phyloP scores from a whole-genome alignment of 2,888 invertebrate species.

The Crepidodera aurea region DNA sequence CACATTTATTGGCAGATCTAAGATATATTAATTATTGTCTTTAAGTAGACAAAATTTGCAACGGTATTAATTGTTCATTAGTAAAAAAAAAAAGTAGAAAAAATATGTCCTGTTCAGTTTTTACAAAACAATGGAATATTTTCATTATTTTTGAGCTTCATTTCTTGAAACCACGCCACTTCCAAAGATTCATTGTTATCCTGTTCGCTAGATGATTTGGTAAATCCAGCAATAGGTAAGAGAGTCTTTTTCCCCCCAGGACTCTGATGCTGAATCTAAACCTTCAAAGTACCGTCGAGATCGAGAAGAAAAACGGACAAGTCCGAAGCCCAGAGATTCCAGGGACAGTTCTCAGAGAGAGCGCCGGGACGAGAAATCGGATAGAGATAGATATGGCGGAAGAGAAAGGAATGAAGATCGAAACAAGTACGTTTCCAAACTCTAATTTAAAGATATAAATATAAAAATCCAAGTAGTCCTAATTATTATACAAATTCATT shows the following conservation, averaged over 20 bases:
- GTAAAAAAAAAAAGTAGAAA: too few relatives aligned
- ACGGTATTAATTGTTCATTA: too few relatives aligned
- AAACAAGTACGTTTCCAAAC: constrained; percentile 25
- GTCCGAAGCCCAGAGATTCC: constrained; percentile 37
- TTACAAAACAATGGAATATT: background rate
- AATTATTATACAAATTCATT: too few relatives aligned
- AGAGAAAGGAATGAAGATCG: constrained; percentile 34
- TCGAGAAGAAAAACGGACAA: constrained; percentile 19
- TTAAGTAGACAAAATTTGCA: too few relatives aligned
- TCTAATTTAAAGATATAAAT: too few relatives aligned
- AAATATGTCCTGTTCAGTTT: too few relatives aligned
- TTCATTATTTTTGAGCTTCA: background rate
- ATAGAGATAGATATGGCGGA: constrained; percentile 36
- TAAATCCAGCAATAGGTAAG: constrained; percentile 53
- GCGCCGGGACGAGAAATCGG: constrained; percentile 30
- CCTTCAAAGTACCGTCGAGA: constrained; percentile 28
- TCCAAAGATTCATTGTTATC: constrained; percentile 30
- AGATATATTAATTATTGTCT: too few relatives aligned
- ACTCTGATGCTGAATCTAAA: constrained; percentile 52
- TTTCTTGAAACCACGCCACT: background rate
- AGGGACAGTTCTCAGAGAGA: constrained; percentile 35
- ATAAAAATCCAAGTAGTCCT: background rate
- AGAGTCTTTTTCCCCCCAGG: constrained; percentile 57
- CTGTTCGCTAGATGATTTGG: constrained; percentile 40
- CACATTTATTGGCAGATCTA: too few relatives aligned